These are phyloP conservation scores for Nasonia giraulti DNA, from an alignment of 1,140 invertebrate genomes.

Conservation along the genomic window DNA sequence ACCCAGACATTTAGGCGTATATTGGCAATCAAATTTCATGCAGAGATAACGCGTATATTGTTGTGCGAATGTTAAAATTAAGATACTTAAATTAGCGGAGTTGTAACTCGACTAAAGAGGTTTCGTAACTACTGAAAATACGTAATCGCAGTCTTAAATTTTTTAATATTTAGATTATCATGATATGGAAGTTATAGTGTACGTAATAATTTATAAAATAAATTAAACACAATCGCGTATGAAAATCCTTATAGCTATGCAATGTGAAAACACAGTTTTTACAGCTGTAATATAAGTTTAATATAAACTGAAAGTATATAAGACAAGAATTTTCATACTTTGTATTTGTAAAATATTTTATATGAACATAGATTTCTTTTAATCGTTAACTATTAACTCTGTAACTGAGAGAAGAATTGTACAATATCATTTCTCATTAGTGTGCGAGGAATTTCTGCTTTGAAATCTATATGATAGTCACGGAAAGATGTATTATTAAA, in stretches of 20 bases:
- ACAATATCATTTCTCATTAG: not conserved
- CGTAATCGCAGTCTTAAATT: not conserved
- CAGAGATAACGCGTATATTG: not conserved
- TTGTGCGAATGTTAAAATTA: not conserved
- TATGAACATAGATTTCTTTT: not conserved
- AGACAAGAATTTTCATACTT: conserved; percentile 2
- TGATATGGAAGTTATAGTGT: not conserved
- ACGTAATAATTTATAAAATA: not conserved
- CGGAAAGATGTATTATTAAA: not conserved
- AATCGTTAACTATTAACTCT: not conserved
- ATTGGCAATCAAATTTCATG: conserved; percentile 36
- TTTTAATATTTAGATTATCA: not conserved
- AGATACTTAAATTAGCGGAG: not conserved
- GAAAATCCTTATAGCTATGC: not conserved
- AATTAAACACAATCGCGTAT: not conserved
- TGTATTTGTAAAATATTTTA: conserved; percentile 21
- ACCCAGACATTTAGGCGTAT: conserved; percentile 5
- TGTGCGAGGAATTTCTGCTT: not conserved
- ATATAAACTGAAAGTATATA: conserved; percentile 24
- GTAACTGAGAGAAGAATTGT: not conserved
- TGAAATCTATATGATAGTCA: not conserved
- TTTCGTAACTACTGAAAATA: not conserved
- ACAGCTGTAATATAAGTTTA: not conserved
- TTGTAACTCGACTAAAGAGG: not conserved
- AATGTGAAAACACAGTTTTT: conserved; percentile 1